phyloP scores from a whole-genome alignment of 2,797 vertebrate species.

The Syndactyla subalaris region DNA sequence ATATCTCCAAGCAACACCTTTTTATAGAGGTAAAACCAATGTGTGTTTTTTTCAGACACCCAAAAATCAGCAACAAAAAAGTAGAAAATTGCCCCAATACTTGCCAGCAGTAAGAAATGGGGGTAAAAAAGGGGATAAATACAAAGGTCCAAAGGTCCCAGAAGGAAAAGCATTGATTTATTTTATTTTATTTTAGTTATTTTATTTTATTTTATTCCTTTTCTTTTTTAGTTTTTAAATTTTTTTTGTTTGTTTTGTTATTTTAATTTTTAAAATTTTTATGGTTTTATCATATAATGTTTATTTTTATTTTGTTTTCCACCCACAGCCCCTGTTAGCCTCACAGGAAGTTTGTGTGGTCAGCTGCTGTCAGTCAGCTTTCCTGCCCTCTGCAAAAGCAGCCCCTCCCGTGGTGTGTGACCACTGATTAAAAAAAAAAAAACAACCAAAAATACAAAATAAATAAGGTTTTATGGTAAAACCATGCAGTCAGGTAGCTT shows the following conservation, averaged over 20 bases:
- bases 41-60: rapidly evolving
- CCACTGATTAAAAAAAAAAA: background rate
- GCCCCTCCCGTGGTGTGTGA: background rate
- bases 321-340: rapidly evolving
- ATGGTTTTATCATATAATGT: background rate
- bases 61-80: background rate
- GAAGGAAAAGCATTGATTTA: background rate
- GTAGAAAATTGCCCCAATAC: background rate
- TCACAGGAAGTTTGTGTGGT: background rate
- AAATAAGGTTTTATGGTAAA: background rate
- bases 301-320: background rate
- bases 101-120: background rate
- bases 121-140: background rate
- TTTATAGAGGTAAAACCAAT: background rate
- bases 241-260: background rate
- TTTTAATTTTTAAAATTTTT: background rate
- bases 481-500: background rate
- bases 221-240: rapidly evolving
- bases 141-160: too few species aligned
- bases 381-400: background rate
- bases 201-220: too few species aligned
- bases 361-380: background rate
- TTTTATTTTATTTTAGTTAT: too few species aligned
- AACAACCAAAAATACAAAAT: background rate
- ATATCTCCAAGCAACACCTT: background rate